phyloP scores from a whole-genome alignment of 2,888 invertebrate species.

The Patella ulyssiponensis region DNA sequence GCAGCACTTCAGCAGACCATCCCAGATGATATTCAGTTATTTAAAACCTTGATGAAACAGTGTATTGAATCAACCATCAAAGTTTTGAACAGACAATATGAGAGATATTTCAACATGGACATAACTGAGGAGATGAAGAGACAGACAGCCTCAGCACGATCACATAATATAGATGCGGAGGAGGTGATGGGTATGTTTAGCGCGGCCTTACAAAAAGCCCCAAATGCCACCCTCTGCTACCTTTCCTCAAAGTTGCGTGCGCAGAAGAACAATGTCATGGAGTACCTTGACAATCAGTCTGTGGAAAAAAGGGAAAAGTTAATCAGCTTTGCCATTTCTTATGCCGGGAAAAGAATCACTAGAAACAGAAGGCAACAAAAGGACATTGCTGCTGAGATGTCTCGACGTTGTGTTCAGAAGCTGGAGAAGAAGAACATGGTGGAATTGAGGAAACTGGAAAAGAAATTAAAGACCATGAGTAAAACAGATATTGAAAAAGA shows the following conservation, averaged over 20 bases:
- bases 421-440: not conserved
- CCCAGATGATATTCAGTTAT: not conserved
- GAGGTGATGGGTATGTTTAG: constrained; percentile 24
- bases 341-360: not conserved
- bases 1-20: not conserved
- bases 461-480: constrained; percentile 2
- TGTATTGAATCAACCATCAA: not conserved
- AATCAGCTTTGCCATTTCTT: constrained; percentile 3
- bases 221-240: constrained; percentile 33
- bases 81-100: not conserved
- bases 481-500: not conserved
- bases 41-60: constrained; percentile 3
- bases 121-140: constrained; percentile 15
- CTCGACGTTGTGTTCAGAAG: too few relatives aligned
- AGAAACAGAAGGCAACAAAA: constrained; percentile 6
- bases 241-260: constrained; percentile 32
- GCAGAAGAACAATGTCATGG: constrained; percentile 15
- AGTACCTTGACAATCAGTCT: not conserved
- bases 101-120: not conserved
- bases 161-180: constrained; percentile 33
- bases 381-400: not conserved
- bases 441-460: not conserved
- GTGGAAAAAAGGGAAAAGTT: constrained; percentile 1
- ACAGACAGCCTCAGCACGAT: constrained; percentile 20
- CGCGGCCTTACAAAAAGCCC: constrained; percentile 27